A percentile compares a stretch with the other conserved stretches of the same genome.
Evolutionary conservation across 2,113 vertebrate species (phyloP).

Genomic region (Formicarius rufipectus): DNA sequence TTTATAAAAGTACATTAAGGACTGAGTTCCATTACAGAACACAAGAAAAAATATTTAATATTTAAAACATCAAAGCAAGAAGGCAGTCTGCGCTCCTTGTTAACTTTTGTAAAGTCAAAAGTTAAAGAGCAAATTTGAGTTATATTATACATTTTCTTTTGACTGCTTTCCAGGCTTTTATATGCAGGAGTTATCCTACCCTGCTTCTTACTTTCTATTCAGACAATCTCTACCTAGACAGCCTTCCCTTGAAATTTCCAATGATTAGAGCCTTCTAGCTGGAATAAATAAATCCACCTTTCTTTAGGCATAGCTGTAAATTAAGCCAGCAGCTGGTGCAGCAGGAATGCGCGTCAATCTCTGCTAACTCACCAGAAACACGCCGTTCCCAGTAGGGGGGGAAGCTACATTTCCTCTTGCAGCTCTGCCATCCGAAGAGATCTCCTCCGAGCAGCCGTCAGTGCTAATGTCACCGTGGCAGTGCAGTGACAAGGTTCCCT

Average conservation of each 20-base stretch:
- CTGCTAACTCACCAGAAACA: slow-evolving; percentile 37
- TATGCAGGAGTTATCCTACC: not conserved
- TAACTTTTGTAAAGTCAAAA: not conserved
- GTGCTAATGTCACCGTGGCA: not conserved
- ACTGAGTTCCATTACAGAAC: not conserved
- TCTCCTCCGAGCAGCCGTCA: not conserved
- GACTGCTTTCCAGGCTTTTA: not conserved
- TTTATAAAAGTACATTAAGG: not conserved
- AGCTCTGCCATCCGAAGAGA: not conserved
- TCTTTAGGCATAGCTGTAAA: not conserved
- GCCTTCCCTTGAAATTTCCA: not conserved
- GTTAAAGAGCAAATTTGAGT: not conserved
- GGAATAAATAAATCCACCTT: not conserved
- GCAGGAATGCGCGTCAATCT: not conserved
- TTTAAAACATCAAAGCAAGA: not conserved
- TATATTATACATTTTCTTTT: not conserved
- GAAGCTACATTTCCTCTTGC: slow-evolving; percentile 13
- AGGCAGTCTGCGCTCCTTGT: not conserved
- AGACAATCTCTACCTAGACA: not conserved
- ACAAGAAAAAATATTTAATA: not conserved
- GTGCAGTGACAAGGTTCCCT: too few relatives aligned
- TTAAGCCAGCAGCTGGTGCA: slow-evolving; percentile 10
- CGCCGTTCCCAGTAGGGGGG: not conserved
- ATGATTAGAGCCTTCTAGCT: not conserved
- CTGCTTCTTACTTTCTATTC: not conserved